These are phyloP conservation scores for Boleophthalmus pectinirostris DNA, from an alignment of 2,113 vertebrate genomes.

Conservation along the genomic window DNA sequence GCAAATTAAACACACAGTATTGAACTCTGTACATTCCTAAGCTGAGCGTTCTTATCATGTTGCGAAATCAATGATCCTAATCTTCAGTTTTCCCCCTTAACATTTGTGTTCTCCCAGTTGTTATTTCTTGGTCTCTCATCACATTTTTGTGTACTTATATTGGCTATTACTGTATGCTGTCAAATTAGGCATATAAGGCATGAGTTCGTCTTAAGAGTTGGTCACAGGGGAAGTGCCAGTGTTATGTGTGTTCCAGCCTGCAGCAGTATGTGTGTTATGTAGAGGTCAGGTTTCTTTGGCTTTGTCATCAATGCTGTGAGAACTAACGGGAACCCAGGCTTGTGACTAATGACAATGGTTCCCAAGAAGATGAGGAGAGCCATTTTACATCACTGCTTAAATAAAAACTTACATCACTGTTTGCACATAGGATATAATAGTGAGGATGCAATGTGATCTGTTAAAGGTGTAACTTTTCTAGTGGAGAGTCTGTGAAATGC, in stretches of 20 bases:
- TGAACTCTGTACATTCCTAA: slow-evolving; percentile 26
- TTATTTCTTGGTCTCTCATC: slow-evolving; percentile 34
- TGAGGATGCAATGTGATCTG: neutral
- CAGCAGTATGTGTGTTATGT: slow-evolving; percentile 31
- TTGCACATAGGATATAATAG: neutral
- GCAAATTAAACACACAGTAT: slow-evolving; percentile 20
- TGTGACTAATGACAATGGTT: slow-evolving; percentile 5
- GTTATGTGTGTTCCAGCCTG: slow-evolving; percentile 3
- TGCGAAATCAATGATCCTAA: slow-evolving; percentile 16
- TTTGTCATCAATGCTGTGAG: slow-evolving; percentile 15
- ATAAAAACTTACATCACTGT: neutral
- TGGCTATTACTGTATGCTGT: slow-evolving; percentile 16
- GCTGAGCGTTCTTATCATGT: slow-evolving; percentile 20
- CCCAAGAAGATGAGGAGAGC: slow-evolving; percentile 19
- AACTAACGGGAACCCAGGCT: slow-evolving; percentile 29
- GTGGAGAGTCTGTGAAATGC: no score
- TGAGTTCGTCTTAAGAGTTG: slow-evolving; percentile 6
- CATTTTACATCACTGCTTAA: slow-evolving; percentile 7
- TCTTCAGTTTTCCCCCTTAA: slow-evolving; percentile 17
- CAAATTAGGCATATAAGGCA: neutral
- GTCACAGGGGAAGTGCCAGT: neutral
- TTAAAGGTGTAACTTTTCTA: no score
- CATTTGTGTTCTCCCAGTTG: slow-evolving; percentile 40
- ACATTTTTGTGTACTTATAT: slow-evolving; percentile 18
- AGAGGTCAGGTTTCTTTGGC: slow-evolving; percentile 21